phyloP scores from a whole-genome alignment of 2,888 invertebrate genomes.

The Scrobipalpa atriplicella region DNA sequence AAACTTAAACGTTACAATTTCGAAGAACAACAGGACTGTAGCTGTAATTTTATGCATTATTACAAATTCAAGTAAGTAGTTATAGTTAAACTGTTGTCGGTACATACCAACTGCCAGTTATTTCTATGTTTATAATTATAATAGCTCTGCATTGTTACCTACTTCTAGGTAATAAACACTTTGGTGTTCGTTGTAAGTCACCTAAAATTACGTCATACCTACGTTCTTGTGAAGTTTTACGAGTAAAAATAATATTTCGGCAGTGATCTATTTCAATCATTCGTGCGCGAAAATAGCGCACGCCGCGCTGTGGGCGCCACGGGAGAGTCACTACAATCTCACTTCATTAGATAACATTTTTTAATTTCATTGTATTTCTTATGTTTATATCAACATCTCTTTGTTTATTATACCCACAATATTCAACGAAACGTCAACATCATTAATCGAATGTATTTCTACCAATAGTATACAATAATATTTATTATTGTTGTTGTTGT shows the following conservation, averaged over 20 bases:
- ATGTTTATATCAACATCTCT: not conserved
- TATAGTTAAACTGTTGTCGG: too few species aligned
- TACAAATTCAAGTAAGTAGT: too few species aligned
- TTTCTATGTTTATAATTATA: not conserved
- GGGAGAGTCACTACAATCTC: conserved; percentile 38
- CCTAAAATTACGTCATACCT: conserved; percentile 33
- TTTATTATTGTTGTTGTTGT: too few species aligned
- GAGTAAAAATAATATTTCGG: conserved; percentile 63
- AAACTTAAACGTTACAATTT: too few species aligned
- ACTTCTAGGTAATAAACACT: not conserved
- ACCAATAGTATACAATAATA: too few species aligned
- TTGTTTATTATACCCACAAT: not conserved
- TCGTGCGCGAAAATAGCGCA: conserved; percentile 58
- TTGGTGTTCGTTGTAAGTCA: conserved; percentile 31
- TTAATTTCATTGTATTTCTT: not conserved
- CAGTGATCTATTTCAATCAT: conserved; percentile 62
- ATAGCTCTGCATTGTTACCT: not conserved
- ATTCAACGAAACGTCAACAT: not conserved
- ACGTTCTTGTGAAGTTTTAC: conserved; percentile 40
- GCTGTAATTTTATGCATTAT: too few species aligned
- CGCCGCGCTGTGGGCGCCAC: conserved; percentile 52
- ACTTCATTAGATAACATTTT: conserved; percentile 14
- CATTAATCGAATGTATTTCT: too few species aligned
- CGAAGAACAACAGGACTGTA: too few species aligned
- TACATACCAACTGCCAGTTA: too few species aligned